Evolutionary conservation across 2,888 invertebrate genomes (phyloP).

Genomic region (Trissolcus brochymenae): DNA sequence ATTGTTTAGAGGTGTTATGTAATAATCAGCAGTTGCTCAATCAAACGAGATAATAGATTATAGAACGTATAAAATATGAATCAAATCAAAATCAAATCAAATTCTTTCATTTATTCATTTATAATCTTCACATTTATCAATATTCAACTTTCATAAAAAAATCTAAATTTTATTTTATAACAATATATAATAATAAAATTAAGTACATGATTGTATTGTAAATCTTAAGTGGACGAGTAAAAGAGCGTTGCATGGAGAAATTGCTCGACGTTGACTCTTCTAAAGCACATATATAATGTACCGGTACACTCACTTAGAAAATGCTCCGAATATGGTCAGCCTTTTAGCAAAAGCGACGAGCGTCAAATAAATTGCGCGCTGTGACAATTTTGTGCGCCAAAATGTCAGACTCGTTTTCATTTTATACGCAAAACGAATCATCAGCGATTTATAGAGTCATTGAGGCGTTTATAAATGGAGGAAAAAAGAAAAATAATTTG

Average conservation of each 20-base stretch:
- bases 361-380: constrained; percentile 43
- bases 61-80: too few relatives aligned
- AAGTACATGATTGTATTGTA: background rate
- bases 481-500: background rate
- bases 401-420: constrained; percentile 16
- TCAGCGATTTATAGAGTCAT: constrained; percentile 41
- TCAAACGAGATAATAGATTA: too few relatives aligned
- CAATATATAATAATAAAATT: too few relatives aligned
- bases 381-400: constrained; percentile 36
- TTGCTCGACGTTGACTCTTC: constrained; percentile 4
- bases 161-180: too few relatives aligned
- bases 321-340: constrained; percentile 50
- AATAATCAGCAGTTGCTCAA: constrained; percentile 26
- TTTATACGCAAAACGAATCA: constrained; percentile 16
- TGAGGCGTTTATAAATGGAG: background rate
- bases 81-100: too few relatives aligned
- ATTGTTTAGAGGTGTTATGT: constrained; percentile 17
- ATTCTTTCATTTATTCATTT: too few relatives aligned
- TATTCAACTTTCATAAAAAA: too few relatives aligned
- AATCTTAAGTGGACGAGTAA: background rate
- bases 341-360: constrained; percentile 28
- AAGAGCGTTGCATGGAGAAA: background rate
- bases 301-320: constrained; percentile 29
- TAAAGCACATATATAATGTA: constrained; percentile 16
- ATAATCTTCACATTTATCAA: too few relatives aligned